Conservation (phyloP, 92 coral and sea anemone genomes). For the Epizoanthus fatuus region DNA sequence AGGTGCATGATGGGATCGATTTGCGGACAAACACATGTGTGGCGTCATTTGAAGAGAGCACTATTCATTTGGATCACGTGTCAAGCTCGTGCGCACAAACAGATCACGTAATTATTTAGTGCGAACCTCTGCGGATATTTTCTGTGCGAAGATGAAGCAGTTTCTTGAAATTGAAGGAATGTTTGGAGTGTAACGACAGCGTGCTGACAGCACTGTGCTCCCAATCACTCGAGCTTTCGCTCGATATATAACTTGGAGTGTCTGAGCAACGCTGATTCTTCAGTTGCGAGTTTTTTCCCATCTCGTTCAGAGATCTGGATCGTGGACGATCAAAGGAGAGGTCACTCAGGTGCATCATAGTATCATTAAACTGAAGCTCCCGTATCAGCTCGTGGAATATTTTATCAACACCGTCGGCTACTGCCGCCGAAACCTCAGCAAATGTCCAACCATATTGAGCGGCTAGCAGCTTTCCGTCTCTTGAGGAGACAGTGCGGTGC, state of each 20-base stretch:
- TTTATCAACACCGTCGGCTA: constrained; percentile 68
- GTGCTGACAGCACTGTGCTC: not conserved
- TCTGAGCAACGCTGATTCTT: not conserved
- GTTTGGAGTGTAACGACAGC: constrained; percentile 8
- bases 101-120: not conserved
- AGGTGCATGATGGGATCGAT: no score
- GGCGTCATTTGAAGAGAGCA: no score
- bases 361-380: constrained; percentile 59
- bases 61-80: no score
- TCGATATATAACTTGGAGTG: not conserved
- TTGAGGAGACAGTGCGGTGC: constrained; percentile 71
- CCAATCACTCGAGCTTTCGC: constrained; percentile 15
- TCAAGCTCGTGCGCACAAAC: no score
- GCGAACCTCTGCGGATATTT: constrained; percentile 23
- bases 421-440: constrained; percentile 83
- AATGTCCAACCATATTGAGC: constrained; percentile 82
- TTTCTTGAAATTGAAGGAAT: constrained; percentile 23
- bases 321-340: constrained; percentile 16
- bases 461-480: constrained; percentile 73
- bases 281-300: not conserved
- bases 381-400: constrained; percentile 75
- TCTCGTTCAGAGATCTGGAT: constrained; percentile 2
- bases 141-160: constrained; percentile 32
- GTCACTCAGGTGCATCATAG: constrained; percentile 44
- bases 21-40: no score